Evolutionary conservation across 2,797 vertebrate genomes (phyloP), one percentile per base, ranked within the genome.

Genomic region (Chiropotes sagulatus): DNA sequence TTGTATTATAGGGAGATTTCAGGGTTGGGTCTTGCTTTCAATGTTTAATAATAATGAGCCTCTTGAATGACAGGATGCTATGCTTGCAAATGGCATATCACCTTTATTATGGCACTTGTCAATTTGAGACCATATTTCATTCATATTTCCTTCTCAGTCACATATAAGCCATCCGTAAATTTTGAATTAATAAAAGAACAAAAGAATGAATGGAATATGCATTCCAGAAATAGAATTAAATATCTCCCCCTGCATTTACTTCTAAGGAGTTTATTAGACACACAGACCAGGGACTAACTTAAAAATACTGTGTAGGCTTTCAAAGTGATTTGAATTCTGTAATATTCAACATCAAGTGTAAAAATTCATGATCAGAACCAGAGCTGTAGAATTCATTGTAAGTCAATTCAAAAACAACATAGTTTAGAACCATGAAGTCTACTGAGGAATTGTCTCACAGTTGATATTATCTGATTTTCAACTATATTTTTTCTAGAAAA

Each of bases 101-200:
- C 41, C 15, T 90, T 73, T 95, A 87, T 64, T 79, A 87, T 3
- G 91, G 2, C 39, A 41, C 14, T 58, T 89, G 91, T 54, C 36
- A 76, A 44, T 72, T 57, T 64, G 14, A 93, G 33, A 78, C 20
- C 4, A 36, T 78, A 19, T 90, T 17, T 93, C 85, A 54, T 61
- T 92, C 90, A 86, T 58, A 85, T 88, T 96, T 90, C 48, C 17
- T 83, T 86, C 30, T 90, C 12, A 72, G 22, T 81, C 78, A 88
- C 28, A 81, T 80, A 36, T 44, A 87, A 79, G 24, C 5, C 15
- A 30, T 88, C 33, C 75, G 11, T 64, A 90, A 78, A 70, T 67
- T 92, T 92, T 75, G 28, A 82, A 85, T 73, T 8, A 94, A 80
- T 85, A 79, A 85, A 94, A 94, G 14, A 8, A 86, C n/a, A 87